Evolutionary conservation across 1,140 invertebrate genomes (phyloP), one percentile per base, ranked within the genome.

Genomic region (Drosophila murphyi): DNA sequence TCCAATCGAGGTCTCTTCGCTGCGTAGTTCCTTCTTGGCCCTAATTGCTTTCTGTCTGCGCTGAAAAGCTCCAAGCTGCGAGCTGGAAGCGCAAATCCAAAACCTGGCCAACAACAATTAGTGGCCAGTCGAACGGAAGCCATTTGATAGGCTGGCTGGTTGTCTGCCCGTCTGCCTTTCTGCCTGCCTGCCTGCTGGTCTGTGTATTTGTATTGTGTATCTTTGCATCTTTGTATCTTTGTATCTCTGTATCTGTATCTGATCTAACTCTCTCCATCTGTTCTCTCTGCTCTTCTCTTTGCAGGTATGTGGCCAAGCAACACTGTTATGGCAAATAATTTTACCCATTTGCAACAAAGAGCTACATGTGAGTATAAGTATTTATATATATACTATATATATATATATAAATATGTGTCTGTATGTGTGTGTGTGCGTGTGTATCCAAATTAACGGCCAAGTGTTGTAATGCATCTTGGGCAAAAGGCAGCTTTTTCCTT

Each of bases 391-490:
- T 20, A 20, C 20, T 2, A 20, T 20, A 20, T 20, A 20, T 20
- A 20, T 20, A 20, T 20, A 20, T n/a, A 20, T 20, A 20, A 1
- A 20, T 20, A 20, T 20, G 34, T 5, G 7, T 59, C 34, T 12
- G 29, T 32, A 29, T 48, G 48, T 47, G 28, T 37, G 37, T 64
- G 35, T 45, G 43, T 43, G 20, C 56, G 52, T 68, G 32, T 61
- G 20, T 56, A 62, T 47, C 20, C 67, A 71, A 75, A 75, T 75
- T 71, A 64, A 75, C 71, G 41, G 47, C 39, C 56, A 65, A 72
- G 48, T 67, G 55, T 55, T 59, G 70, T 72, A 67, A 65, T 72
- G 54, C 62, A 72, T 55, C 71, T 60, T 57, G 34, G 12, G 61
- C 39, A 39, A 73, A 39, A 39, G 63, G 41, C 50, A 45, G 55